These are phyloP conservation scores for Acronicta psi DNA, from an alignment of 2,888 invertebrate genomes.

Conservation along the genomic window DNA sequence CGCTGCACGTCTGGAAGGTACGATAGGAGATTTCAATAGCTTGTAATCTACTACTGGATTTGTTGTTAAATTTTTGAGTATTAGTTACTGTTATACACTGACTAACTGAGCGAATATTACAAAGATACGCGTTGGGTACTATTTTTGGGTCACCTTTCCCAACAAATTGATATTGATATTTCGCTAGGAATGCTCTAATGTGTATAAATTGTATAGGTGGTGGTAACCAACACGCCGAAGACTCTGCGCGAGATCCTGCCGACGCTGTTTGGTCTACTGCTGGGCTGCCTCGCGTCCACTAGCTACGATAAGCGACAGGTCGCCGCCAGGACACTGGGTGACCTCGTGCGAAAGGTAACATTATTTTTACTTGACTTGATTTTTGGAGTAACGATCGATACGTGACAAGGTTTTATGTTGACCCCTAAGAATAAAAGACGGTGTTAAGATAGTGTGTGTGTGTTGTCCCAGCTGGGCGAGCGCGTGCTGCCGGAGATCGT, in stretches of 20 bases:
- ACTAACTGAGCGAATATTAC: too few species aligned
- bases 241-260: constrained; percentile 98
- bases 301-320: constrained; percentile 99
- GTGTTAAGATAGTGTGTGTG: neutral
- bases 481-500: constrained; percentile 99
- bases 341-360: constrained; percentile 95
- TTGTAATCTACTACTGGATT: too few species aligned
- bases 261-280: constrained; percentile 96
- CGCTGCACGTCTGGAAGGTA: constrained; percentile 99
- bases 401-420: too few species aligned
- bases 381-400: too few species aligned
- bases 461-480: constrained; percentile 92
- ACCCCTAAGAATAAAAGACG: too few species aligned
- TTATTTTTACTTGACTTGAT: neutral
- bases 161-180: too few species aligned
- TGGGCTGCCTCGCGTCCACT: constrained; percentile 98
- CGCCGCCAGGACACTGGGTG: constrained; percentile 98
- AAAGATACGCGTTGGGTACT: too few species aligned
- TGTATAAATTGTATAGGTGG: constrained; percentile 88
- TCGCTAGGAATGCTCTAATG: neutral
- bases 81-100: too few species aligned
- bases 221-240: constrained; percentile 99
- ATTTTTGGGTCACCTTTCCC: too few species aligned
- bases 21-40: too few species aligned
- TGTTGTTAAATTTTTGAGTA: too few species aligned